Evolutionary conservation across 2,888 invertebrate species (phyloP), one percentile per base, ranked within the genome.

Genomic region (Chrysomela aeneicollis): DNA sequence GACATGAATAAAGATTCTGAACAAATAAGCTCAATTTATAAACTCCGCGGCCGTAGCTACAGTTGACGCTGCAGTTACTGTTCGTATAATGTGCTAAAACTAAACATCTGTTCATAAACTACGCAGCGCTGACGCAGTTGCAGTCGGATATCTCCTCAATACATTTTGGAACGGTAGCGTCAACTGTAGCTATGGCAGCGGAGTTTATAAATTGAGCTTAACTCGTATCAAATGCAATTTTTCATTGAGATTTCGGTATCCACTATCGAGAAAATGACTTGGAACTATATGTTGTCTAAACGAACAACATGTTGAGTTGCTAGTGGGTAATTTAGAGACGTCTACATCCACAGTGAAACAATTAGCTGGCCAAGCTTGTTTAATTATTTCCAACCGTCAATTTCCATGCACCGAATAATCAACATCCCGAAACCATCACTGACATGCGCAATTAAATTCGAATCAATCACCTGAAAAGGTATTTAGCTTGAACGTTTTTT

Each of bases 371-470:
- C n/a, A 15, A 42, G 12, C 15, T 42, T 52, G 35, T 35, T 46
- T 8, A 42, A n/a, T 46, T 22, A 57, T 46, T 57, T 47, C 15
- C 42, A 57, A 46, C 26, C 42, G 46, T 46, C 47, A 57, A n/a
- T 57, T 26, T 57, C 18, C 57, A 42, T 26, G 26, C 22, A 46
- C 57, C 30, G 18, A 57, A 57, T 46, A 57, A 26, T 57, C 57
- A 55, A 55, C 55, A 57, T 46, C 32, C 42, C 47, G 10, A 22
- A 57, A 21, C 26, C 46, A 26, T 32, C 18, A 46, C 57, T 57
- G 57, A 57, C 57, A 17, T 22, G 17, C 47, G 15, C 46, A 57
- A 57, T 57, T 57, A 57, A 57, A 57, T 46, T n/a, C 57, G 18
- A 57, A 57, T 57, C 57, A 57, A 57, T 57, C 57, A 57, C 57